Conservation (phyloP, 2,888 invertebrate genomes). For the Perizoma affinitatum region DNA sequence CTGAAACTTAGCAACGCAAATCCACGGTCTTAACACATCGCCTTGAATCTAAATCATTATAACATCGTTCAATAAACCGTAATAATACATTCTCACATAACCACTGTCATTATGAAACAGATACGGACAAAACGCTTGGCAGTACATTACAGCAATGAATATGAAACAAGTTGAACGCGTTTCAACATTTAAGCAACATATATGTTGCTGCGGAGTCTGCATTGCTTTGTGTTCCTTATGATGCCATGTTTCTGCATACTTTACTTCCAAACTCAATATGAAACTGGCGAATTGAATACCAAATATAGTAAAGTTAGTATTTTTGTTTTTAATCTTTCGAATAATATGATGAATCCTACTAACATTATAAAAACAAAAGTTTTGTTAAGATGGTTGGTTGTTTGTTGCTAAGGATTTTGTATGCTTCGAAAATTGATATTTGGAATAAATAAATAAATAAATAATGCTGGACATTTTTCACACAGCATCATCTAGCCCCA, state of each 20-base stretch:
- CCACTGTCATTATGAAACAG: slow-evolving; percentile 6
- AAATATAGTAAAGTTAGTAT: slow-evolving; percentile 2
- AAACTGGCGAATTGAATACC: slow-evolving; percentile 16
- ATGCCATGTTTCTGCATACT: slow-evolving; percentile 41
- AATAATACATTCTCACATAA: too few species aligned
- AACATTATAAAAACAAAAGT: too few species aligned
- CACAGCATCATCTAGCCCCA: too few species aligned
- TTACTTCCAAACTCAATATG: slow-evolving; percentile 24
- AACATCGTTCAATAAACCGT: too few species aligned
- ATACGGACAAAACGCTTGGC: slow-evolving; percentile 5
- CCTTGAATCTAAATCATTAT: too few species aligned
- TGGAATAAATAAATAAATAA: too few species aligned
- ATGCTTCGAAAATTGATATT: too few species aligned
- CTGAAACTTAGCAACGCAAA: too few species aligned
- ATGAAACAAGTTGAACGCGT: slow-evolving; percentile 19
- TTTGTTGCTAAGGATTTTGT: too few species aligned
- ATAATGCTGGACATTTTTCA: too few species aligned
- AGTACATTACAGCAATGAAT: slow-evolving; percentile 16
- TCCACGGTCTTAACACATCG: too few species aligned
- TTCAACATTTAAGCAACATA: slow-evolving; percentile 15
- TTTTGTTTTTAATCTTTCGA: slow-evolving; percentile 5
- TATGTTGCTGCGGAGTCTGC: slow-evolving; percentile 22
- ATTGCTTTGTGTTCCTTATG: slow-evolving; percentile 31
- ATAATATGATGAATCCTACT: neutral
- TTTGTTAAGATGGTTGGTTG: too few species aligned